Evolutionary conservation across 2,888 invertebrate species (phyloP).

Genomic region (Byasa hedistus): DNA sequence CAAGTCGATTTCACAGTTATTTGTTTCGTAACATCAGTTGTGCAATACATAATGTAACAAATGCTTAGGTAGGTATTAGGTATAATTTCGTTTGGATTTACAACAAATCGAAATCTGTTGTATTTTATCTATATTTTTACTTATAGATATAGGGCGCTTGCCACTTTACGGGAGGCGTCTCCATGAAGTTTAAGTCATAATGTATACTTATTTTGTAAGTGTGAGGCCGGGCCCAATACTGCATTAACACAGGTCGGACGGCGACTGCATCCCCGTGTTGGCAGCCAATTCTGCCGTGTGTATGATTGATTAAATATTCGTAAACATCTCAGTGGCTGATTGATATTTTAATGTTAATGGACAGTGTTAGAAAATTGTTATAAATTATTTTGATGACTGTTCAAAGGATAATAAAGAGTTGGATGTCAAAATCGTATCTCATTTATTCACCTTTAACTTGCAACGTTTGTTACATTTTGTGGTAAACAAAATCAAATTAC

Average conservation of each 20-base stretch:
- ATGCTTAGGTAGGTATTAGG: constrained; percentile 76
- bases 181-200: constrained; percentile 73
- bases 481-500: not conserved
- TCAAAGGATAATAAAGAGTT: constrained; percentile 82
- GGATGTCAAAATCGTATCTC: constrained; percentile 72
- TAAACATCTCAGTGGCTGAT: constrained; percentile 77
- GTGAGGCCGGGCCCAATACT: constrained; percentile 79
- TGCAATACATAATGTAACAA: constrained; percentile 76
- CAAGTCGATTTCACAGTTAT: constrained; percentile 68
- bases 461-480: not conserved
- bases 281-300: constrained; percentile 65
- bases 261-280: constrained; percentile 64
- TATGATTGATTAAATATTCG: constrained; percentile 61
- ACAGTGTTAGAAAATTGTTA: constrained; percentile 81
- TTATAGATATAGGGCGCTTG: constrained; percentile 54
- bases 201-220: constrained; percentile 76
- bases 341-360: constrained; percentile 77
- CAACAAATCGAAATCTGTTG: constrained; percentile 76
- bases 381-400: constrained; percentile 82
- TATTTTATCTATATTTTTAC: constrained; percentile 77
- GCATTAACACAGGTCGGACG: constrained; percentile 74
- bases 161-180: constrained; percentile 49
- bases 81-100: constrained; percentile 76
- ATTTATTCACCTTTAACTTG: constrained; percentile 42
- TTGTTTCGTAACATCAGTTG: constrained; percentile 71